Evolutionary conservation across 2,888 invertebrate species (phyloP).

Genomic region (Blastobasis adustella): DNA sequence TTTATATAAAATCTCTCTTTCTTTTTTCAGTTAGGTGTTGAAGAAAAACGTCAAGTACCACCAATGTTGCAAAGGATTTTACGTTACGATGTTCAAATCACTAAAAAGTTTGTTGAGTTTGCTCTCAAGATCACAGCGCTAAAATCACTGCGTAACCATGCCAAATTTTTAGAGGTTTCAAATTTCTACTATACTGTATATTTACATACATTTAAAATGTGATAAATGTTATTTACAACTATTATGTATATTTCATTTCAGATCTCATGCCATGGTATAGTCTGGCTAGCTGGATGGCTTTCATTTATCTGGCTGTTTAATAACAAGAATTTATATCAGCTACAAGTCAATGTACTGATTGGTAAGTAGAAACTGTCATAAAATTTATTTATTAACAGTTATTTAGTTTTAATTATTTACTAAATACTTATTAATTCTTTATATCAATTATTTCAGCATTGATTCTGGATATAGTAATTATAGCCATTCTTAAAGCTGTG

Average conservation of each 20-base stretch:
- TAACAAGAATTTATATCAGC: constrained; percentile 80
- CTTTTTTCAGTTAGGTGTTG: constrained; percentile 20
- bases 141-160: constrained; percentile 69
- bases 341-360: constrained; percentile 89
- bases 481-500: constrained; percentile 85
- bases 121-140: constrained; percentile 62
- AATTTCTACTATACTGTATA: not conserved
- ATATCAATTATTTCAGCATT: constrained; percentile 82
- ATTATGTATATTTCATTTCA: constrained; percentile 36
- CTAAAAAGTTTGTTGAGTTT: constrained; percentile 66
- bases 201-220: too few species aligned
- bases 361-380: constrained; percentile 67
- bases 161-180: constrained; percentile 71
- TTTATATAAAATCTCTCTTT: not conserved
- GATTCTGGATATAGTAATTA: constrained; percentile 84
- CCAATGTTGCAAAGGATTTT: constrained; percentile 64
- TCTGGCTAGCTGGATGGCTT: constrained; percentile 87
- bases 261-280: constrained; percentile 92
- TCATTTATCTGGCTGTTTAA: constrained; percentile 86
- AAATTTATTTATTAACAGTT: too few species aligned
- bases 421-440: too few species aligned
- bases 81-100: constrained; percentile 64
- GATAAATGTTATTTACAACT: not conserved
- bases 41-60: constrained; percentile 57
- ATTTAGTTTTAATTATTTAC: constrained; percentile 7